A percentile compares a stretch with the other conserved stretches of the same genome.
Evolutionary conservation across 1,140 invertebrate genomes (phyloP).

Genomic region (Periplaneta americana): DNA sequence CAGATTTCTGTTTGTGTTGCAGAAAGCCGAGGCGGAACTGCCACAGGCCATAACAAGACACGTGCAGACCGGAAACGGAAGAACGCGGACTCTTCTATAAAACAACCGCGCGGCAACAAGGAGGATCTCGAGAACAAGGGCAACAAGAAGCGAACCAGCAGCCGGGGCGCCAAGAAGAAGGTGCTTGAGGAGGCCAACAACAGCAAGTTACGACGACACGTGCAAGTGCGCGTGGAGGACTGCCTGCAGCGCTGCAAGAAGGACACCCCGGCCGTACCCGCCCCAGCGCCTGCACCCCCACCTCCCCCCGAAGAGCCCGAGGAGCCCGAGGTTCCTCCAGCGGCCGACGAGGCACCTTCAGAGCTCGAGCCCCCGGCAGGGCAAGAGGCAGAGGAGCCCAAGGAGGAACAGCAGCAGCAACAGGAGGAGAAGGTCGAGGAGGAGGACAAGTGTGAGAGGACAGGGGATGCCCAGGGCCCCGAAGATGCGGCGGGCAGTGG

Average conservation of each 20-base stretch:
- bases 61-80: background rate
- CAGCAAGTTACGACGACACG: slow-evolving; percentile 31
- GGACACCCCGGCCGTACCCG: background rate
- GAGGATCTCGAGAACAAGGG: slow-evolving; percentile 42
- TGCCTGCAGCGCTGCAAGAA: slow-evolving; percentile 11
- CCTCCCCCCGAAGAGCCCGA: background rate
- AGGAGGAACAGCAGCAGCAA: no score
- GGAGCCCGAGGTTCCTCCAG: background rate
- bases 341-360: background rate
- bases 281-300: background rate
- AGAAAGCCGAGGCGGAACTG: background rate
- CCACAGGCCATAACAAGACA: background rate
- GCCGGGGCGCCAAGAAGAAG: slow-evolving; percentile 27
- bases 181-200: slow-evolving; percentile 40
- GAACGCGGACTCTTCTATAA: background rate
- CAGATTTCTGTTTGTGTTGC: background rate
- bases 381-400: background rate
- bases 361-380: background rate
- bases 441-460: background rate
- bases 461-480: background rate
- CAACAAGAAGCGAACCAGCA: background rate
- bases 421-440: background rate
- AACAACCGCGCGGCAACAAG: slow-evolving; percentile 24
- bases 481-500: background rate
- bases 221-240: slow-evolving; percentile 24